Base-by-base conservation (phyloP, 2,888 invertebrate genomes). In the Ectobius pallidus region DNA sequence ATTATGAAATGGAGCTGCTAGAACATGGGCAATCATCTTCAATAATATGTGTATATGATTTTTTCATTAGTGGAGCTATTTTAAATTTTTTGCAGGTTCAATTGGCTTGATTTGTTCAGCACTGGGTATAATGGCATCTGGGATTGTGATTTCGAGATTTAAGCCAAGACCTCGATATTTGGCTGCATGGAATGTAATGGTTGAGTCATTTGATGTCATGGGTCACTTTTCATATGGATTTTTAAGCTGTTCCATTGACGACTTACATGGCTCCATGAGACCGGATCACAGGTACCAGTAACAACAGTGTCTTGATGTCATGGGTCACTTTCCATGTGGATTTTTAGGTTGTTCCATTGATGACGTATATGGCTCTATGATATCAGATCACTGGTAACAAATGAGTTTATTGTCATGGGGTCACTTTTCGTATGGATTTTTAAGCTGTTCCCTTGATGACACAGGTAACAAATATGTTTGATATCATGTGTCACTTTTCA, bases 101-200 rank as follows among this genome's bases (percentile, higher is more conserved):
- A 79, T 81, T 25, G 80, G 80, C 4, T 76, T 82, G 16, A 73
- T 80, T 9, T 80, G 78, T 52, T 78, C 81, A 39, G 80, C 79
- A 2, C 73, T 79, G 14, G 82, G 82, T 0, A 74, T 80, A 30
- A 39, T 79, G 22, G 67, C 73, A 0, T 79, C 79, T 1, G 80
- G 79, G 0, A 46, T 78, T 9, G 72, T 81, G 0, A 79, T 82
- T 4, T 78, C 79, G 1, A 77, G 77, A 67, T 79, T 80, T 58
- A 80, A 80, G 71, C 82, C 82, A 1, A 75, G 79, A 0, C 78
- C 82, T 0, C 76, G 79, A 30, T 74, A 73, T 30, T 73, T 82
- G 1, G 79, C 81, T 0, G 78, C 77, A 7, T 82, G 80, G 78
- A 81, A 81, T 71, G 79, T 81, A 0, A 27, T 80, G 1, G 79